Conservation (phyloP, 53 echinoderm and acorn worm species). For the Holothuria leucospilota region DNA sequence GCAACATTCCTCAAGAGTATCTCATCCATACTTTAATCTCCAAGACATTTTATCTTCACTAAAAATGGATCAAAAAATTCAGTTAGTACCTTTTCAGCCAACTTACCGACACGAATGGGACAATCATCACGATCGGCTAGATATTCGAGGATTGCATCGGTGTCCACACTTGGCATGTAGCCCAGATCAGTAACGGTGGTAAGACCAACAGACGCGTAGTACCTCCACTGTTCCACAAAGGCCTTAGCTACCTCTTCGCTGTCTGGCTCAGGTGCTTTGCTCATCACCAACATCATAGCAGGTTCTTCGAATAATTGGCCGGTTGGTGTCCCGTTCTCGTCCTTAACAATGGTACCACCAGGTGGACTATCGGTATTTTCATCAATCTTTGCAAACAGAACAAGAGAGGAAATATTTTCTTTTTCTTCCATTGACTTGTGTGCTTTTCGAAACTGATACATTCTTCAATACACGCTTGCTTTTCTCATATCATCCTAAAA, state of each 20-base stretch:
- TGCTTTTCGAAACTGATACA: too few species aligned
- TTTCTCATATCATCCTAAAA: too few species aligned
- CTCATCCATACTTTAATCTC: too few species aligned
- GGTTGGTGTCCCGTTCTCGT: not conserved
- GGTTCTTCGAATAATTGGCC: conserved; percentile 12
- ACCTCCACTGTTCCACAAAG: not conserved
- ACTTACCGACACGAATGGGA: conserved; percentile 18
- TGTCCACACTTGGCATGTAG: not conserved
- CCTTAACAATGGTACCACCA: not conserved
- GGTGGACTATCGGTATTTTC: not conserved
- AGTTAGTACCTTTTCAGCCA: too few species aligned
- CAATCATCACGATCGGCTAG: not conserved
- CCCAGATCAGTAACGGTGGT: conserved; percentile 16
- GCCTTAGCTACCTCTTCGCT: not conserved
- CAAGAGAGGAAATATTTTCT: too few species aligned
- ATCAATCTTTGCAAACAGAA: not conserved
- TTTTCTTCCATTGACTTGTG: too few species aligned
- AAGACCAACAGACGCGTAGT: not conserved
- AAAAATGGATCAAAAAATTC: too few species aligned
- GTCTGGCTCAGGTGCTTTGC: not conserved
- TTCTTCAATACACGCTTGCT: too few species aligned
- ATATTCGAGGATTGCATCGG: not conserved
- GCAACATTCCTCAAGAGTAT: too few species aligned
- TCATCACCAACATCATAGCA: not conserved
- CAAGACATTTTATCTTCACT: too few species aligned